These are phyloP conservation scores for Formicarius rufipectus DNA, from an alignment of 2,113 vertebrate species.

Conservation along the genomic window DNA sequence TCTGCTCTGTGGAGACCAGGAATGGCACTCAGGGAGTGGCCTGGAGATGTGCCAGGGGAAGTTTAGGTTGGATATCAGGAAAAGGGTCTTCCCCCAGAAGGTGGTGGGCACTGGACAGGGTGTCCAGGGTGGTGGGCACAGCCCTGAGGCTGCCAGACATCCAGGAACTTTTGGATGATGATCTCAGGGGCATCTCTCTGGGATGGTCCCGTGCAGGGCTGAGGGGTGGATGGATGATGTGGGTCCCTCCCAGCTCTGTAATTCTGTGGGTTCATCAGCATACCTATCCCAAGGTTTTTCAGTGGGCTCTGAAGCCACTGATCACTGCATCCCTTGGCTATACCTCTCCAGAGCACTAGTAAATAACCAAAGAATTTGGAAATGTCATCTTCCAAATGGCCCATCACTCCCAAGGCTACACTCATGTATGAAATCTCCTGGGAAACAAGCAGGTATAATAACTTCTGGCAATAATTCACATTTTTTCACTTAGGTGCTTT, in stretches of 20 bases:
- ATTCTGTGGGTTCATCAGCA: background rate
- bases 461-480: background rate
- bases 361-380: background rate
- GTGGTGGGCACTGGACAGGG: background rate
- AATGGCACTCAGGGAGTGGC: background rate
- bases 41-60: background rate
- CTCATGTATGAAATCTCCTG: background rate
- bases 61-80: background rate
- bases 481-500: background rate
- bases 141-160: background rate
- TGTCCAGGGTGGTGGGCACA: background rate
- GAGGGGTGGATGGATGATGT: fast-evolving
- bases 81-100: background rate
- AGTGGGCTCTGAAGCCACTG: background rate
- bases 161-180: background rate
- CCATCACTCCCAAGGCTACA: background rate
- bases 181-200: background rate
- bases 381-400: background rate
- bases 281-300: background rate
- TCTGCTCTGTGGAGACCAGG: background rate
- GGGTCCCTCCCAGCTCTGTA: background rate
- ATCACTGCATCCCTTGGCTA: background rate
- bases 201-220: background rate
- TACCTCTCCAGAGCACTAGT: background rate
- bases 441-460: background rate